phyloP scores from a whole-genome alignment of 2,113 vertebrate genomes.

The Pomatostomus ruficeps region DNA sequence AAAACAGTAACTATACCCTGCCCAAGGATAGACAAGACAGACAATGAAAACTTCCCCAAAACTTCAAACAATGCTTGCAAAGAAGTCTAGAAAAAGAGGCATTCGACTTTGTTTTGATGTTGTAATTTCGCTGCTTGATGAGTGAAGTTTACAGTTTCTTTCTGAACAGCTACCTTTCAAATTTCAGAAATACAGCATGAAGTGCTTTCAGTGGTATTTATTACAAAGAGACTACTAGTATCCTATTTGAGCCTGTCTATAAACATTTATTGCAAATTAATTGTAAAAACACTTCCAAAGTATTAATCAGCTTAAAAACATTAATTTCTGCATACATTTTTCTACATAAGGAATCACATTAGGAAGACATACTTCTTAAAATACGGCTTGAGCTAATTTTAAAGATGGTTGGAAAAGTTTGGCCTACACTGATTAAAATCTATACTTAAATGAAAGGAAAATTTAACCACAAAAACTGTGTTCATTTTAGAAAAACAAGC shows the following conservation, averaged over 20 bases:
- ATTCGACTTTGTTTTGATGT: neutral
- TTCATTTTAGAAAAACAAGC: conserved; percentile 69
- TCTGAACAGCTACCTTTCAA: neutral
- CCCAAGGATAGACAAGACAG: neutral
- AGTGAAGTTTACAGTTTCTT: neutral
- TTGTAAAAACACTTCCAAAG: neutral
- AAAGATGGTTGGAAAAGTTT: conserved; percentile 57
- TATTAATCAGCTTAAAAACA: neutral
- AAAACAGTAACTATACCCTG: neutral
- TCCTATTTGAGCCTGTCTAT: neutral
- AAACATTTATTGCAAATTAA: too few relatives aligned
- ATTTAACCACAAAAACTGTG: conserved; percentile 65
- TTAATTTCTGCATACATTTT: neutral
- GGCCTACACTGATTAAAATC: conserved; percentile 63
- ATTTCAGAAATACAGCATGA: neutral
- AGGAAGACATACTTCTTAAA: conserved; percentile 46
- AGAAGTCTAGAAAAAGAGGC: neutral
- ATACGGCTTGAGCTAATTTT: conserved; percentile 53
- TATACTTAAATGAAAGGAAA: conserved; percentile 71
- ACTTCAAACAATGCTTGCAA: neutral
- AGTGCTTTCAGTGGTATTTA: neutral
- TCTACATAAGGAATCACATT: neutral
- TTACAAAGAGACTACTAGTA: neutral
- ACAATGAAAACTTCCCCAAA: neutral
- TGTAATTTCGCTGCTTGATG: neutral